Base-by-base conservation (phyloP, 2,797 vertebrate species). In the Amphiprion clarkii region DNA sequence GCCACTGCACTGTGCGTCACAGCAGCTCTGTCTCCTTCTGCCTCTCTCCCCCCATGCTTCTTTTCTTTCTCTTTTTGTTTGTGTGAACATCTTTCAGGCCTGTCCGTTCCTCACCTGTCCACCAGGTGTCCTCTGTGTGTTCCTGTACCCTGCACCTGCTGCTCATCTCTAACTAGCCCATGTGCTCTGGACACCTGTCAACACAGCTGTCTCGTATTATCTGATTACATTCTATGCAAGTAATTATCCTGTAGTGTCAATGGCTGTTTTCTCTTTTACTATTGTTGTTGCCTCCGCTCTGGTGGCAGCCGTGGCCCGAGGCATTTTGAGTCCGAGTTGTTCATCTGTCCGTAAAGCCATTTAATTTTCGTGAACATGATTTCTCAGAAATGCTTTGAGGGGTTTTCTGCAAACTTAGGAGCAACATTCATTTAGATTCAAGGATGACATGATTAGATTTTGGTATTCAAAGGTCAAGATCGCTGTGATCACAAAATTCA, bases 121-220 rank as follows among this genome's bases (percentile, higher is more conserved):
- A 56, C 25, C 65, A 67, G 64, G 74, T 84, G 80, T 71, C 68
- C 58, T 74, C 49, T 78, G 46, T 56, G 14, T 72, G 49, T 44
- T 46, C 27, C 46, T 0, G 16, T 29, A 7, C 27, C 66, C 59
- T 29, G 23, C 48, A 78, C 70, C 75, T 77, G 73, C 69, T 79
- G 52, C 58, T 79, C 57, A 53, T 70, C 69, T 67, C 57, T 58
- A 69, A 67, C 21, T 52, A 60, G 48, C 65, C 48, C 33, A 3
- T 39, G 57, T 61, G 48, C 64, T 77, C 11, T 25, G 25, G 62
- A 84, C 81, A 82, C 64, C 81, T 84, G 81, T 62, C 67, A 67
- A 42, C 44, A 53, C 81, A 79, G 76, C 83, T 82, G 65, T 56
- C 63, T 78, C 55, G 9, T 21, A 71, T 73, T 71, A 72, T 69